These are phyloP conservation scores for Trachelus stipa DNA, from an alignment of 2,888 invertebrate genomes.

Conservation along the genomic window DNA sequence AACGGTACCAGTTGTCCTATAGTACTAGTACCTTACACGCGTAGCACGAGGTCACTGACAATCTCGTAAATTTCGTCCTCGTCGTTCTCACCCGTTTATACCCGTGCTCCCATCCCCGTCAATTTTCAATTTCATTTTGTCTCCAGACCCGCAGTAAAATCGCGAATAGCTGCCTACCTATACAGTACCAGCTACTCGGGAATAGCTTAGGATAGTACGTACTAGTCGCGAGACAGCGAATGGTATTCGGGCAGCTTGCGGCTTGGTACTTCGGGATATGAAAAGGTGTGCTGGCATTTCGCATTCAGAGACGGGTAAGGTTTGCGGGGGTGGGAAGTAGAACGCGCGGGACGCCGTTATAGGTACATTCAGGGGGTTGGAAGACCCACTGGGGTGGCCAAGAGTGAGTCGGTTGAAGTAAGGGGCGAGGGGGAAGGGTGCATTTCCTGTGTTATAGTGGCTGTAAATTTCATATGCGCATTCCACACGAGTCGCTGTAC, in stretches of 20 bases:
- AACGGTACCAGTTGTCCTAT: neutral
- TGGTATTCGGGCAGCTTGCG: conserved; percentile 8
- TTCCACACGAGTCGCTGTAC: conserved; percentile 37
- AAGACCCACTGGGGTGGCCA: neutral
- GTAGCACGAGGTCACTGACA: neutral
- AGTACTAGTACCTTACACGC: neutral
- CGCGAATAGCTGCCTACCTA: neutral
- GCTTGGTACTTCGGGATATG: conserved; percentile 5
- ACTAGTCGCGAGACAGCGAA: conserved; percentile 1
- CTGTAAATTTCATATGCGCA: conserved; percentile 57
- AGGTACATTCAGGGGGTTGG: neutral
- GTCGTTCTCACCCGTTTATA: neutral
- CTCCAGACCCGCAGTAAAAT: neutral
- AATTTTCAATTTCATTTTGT: neutral
- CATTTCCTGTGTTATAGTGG: conserved; percentile 49
- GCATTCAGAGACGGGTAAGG: neutral
- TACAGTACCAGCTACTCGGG: neutral
- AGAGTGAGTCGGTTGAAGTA: neutral
- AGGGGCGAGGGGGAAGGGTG: conserved; percentile 20
- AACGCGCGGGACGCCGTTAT: neutral
- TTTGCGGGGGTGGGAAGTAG: neutral
- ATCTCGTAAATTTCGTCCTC: neutral
- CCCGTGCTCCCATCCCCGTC: neutral
- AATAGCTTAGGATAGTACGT: neutral
- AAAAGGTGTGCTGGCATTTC: conserved; percentile 8